phyloP scores from a whole-genome alignment of 2,888 invertebrate species.

The Xylophagus ater region DNA sequence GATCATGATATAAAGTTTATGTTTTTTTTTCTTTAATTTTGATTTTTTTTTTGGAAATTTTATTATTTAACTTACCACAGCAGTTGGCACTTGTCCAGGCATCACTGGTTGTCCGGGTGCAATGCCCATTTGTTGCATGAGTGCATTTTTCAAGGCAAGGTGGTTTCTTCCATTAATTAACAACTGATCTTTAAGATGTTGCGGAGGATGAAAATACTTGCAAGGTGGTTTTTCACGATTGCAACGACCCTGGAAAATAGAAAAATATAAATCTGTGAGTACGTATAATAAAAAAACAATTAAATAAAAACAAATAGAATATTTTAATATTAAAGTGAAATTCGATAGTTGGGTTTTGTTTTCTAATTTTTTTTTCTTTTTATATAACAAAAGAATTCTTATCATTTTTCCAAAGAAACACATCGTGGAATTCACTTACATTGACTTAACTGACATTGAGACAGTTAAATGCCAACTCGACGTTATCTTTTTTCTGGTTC shows the following conservation, averaged over 20 bases:
- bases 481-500: conserved; percentile 8
- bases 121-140: conserved; percentile 93
- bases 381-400: conserved; percentile 10
- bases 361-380: neutral
- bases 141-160: conserved; percentile 95
- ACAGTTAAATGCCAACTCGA: no score
- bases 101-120: conserved; percentile 82
- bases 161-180: conserved; percentile 99
- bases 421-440: conserved; percentile 15
- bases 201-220: conserved; percentile 99
- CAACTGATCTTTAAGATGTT: conserved; percentile 98
- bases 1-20: neutral
- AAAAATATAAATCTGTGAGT: no score
- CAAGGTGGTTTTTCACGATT: conserved; percentile 99
- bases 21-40: neutral
- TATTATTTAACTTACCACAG: conserved; percentile 63
- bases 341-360: no score
- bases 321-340: no score
- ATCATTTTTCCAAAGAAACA: conserved; percentile 14
- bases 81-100: conserved; percentile 85
- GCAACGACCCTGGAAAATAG: conserved; percentile 85
- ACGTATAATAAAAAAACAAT: conserved; percentile 10
- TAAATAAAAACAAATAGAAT: conserved; percentile 7
- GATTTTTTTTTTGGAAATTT: neutral
- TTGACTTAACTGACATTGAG: no score